phyloP scores from a whole-genome alignment of 2,888 invertebrate species.

The Julus scanicus region DNA sequence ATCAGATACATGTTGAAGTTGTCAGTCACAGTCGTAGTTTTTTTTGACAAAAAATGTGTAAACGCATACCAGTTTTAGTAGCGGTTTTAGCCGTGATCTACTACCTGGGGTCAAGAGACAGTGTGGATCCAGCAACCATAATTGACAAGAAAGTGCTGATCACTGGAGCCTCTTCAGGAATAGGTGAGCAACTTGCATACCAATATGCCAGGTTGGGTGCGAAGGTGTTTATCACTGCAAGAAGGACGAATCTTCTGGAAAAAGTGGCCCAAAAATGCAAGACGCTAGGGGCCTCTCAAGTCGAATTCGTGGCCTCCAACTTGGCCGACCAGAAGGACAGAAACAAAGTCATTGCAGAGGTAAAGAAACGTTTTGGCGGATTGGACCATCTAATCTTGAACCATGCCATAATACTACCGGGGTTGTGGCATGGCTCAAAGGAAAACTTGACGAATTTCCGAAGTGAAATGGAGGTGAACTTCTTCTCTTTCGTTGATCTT shows the following conservation, averaged over 20 bases:
- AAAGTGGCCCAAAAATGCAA: conserved; percentile 46
- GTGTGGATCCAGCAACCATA: conserved; percentile 32
- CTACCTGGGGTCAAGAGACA: not conserved
- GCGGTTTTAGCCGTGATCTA: not conserved
- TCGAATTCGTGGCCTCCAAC: conserved; percentile 26
- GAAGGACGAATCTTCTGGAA: conserved; percentile 11
- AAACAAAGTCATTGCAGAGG: not conserved
- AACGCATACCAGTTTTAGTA: not conserved
- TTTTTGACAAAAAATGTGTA: not conserved
- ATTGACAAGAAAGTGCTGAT: conserved; percentile 40
- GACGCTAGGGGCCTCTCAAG: conserved; percentile 37
- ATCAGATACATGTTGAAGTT: not conserved
- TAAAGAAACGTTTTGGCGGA: conserved; percentile 17
- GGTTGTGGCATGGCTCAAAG: not conserved
- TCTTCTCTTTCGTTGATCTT: conserved; percentile 64
- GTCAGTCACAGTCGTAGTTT: not conserved
- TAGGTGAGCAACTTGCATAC: conserved; percentile 48
- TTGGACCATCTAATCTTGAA: conserved; percentile 48
- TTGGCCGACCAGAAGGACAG: conserved; percentile 40
- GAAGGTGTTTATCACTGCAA: conserved; percentile 35
- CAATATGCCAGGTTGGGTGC: conserved; percentile 49
- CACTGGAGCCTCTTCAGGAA: conserved; percentile 51
- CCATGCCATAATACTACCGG: not conserved
- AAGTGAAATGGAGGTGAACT: conserved; percentile 63
- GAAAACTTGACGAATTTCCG: not conserved